phyloP scores from a whole-genome alignment of 2,888 invertebrate species.

The Scaptomyza caliginosa region DNA sequence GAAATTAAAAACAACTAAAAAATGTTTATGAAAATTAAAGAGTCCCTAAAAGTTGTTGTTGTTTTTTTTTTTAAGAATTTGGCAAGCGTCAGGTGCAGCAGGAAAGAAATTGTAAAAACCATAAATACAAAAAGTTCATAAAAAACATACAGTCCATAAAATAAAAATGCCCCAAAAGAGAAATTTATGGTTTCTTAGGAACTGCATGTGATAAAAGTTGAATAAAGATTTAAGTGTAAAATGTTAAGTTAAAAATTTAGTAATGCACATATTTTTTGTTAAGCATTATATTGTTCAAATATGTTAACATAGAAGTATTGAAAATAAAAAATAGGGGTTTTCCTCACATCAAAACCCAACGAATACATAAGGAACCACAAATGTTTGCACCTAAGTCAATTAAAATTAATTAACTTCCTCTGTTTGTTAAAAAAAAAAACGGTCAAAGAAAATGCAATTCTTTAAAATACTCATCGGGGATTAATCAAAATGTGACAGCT shows the following conservation, averaged over 20 bases:
- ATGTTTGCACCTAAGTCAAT: no score
- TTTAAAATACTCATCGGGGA: constrained; percentile 14
- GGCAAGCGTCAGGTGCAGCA: constrained; percentile 45
- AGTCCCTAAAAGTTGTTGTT: not conserved
- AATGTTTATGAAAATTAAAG: not conserved
- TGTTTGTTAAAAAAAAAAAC: not conserved
- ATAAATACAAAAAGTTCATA: not conserved
- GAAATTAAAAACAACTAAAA: constrained; percentile 45
- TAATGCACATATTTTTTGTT: no score
- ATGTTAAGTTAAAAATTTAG: no score
- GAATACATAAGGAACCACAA: no score
- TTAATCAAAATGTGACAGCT: constrained; percentile 61
- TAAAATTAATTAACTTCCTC: not conserved
- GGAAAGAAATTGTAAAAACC: not conserved
- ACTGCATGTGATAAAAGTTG: no score
- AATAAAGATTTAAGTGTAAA: no score
- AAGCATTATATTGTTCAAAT: no score
- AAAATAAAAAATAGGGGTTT: no score
- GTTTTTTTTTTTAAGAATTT: constrained; percentile 10
- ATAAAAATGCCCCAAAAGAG: not conserved
- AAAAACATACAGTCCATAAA: not conserved
- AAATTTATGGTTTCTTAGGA: no score
- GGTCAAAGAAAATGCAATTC: constrained; percentile 5
- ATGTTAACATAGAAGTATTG: no score
- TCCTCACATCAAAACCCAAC: no score